Conservation (phyloP, 2,113 vertebrate species). For the Meleagris gallopavo region DNA sequence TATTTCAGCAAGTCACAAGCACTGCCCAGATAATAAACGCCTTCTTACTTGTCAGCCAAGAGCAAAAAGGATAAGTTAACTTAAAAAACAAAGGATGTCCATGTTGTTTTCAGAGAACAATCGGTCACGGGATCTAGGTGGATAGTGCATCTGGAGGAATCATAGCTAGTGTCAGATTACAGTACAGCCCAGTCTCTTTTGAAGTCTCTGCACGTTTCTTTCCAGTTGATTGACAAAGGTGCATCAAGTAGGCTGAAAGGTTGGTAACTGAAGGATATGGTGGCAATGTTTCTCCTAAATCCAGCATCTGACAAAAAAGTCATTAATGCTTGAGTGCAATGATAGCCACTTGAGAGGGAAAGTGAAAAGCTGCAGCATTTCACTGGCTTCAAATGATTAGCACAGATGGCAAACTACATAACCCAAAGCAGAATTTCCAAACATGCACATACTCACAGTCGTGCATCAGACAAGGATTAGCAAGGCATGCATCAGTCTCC, state of each 20-base stretch:
- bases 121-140: neutral
- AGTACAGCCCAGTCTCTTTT: neutral
- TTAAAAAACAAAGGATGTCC: neutral
- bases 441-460: fast-evolving
- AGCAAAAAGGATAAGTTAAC: neutral
- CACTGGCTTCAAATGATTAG: neutral
- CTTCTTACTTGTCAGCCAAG: neutral
- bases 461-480: neutral
- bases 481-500: neutral
- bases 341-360: neutral
- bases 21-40: neutral
- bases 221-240: neutral
- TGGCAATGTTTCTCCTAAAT: neutral
- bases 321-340: neutral
- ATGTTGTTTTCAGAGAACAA: neutral
- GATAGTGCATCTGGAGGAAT: neutral
- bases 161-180: neutral
- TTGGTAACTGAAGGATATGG: neutral
- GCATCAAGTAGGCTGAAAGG: neutral
- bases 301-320: neutral
- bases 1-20: neutral
- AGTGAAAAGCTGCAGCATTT: neutral
- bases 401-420: neutral
- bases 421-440: neutral
- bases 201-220: neutral